Base-by-base conservation (phyloP, 2,888 invertebrate species). In the Phaedon cochleariae region DNA sequence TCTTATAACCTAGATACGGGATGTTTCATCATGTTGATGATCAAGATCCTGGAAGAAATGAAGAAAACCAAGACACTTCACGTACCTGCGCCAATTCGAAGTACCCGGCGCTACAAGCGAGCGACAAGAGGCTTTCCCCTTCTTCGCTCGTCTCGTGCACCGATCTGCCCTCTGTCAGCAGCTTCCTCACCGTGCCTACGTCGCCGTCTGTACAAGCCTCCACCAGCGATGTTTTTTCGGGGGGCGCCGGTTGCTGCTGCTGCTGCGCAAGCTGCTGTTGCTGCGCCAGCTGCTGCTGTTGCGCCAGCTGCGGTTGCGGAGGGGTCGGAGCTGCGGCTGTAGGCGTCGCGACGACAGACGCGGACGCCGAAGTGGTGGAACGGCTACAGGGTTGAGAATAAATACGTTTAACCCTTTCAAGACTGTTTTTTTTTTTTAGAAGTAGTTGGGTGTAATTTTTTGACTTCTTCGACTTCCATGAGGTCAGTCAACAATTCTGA, bases 91-190 rank as follows among this genome's bases (percentile, higher is more conserved):
- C 97, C 75, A 98, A 89, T 85, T 98, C 97, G 86, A 94, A 97
- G 86, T 97, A 97, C 55, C 98, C 98, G 69, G 97, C 97, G 69
- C 97, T 96, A 85, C 98, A 98, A 68, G 98, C 98, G 78, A 98
- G 90, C 61, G 97, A 97, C 70, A 98, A 88, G 70, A 98, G 87
- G 79, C 96, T 96, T 85, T 98, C 98, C 73, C 97, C 98, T 84
- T 98, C 97, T 85, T 98, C 97, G 67, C 96, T 96, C 72, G 97
- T 96, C 86, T 97, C 97, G 87, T 96, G 95, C 68, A 97, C 94
- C 79, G 94, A 95, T 65, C 95, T 90, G 57, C 97, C 97, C 85
- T 97, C 97, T 55, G 95, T 95, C 67, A 97, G 88, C 70, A 97
- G 88, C 83, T 95, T 94, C 76, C 93, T 90, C 62, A 97, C 96